These are phyloP conservation scores for Heliconius hortense DNA, from an alignment of 2,888 invertebrate genomes.

Conservation along the genomic window DNA sequence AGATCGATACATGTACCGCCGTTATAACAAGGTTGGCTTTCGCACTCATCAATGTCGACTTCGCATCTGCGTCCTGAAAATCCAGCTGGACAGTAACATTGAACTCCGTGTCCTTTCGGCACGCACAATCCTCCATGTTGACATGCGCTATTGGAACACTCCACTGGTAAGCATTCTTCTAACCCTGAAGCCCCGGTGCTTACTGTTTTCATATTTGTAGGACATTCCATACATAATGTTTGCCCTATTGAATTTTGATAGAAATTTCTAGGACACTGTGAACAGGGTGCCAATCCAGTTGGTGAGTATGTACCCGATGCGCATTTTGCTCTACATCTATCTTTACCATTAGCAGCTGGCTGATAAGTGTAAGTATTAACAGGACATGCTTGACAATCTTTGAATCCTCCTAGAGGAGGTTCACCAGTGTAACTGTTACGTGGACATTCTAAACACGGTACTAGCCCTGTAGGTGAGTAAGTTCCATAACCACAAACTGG, in stretches of 20 bases:
- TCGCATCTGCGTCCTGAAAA: conserved; percentile 97
- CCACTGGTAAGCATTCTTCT: conserved; percentile 93
- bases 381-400: conserved; percentile 96
- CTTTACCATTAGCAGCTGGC: conserved; percentile 92
- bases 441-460: conserved; percentile 96
- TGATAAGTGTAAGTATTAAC: conserved; percentile 94
- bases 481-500: conserved; percentile 98
- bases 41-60: conserved; percentile 97
- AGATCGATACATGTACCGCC: conserved; percentile 95
- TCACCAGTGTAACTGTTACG: conserved; percentile 94
- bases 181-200: conserved; percentile 89
- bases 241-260: conserved; percentile 94
- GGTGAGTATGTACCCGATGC: conserved; percentile 94
- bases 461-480: conserved; percentile 96
- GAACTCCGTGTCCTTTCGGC: conserved; percentile 93
- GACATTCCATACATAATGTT: conserved; percentile 93
- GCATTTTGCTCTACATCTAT: conserved; percentile 93
- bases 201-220: conserved; percentile 93
- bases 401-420: conserved; percentile 94
- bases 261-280: conserved; percentile 94
- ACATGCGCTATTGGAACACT: conserved; percentile 93
- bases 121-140: conserved; percentile 95
- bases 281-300: conserved; percentile 96
- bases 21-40: conserved; percentile 96
- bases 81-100: conserved; percentile 96